Percentiles rank a stretch among this genome's conserved stretches.
These are phyloP conservation scores for Picathartes gymnocephalus DNA, from an alignment of 2,113 vertebrate genomes.

Conservation along the genomic window DNA sequence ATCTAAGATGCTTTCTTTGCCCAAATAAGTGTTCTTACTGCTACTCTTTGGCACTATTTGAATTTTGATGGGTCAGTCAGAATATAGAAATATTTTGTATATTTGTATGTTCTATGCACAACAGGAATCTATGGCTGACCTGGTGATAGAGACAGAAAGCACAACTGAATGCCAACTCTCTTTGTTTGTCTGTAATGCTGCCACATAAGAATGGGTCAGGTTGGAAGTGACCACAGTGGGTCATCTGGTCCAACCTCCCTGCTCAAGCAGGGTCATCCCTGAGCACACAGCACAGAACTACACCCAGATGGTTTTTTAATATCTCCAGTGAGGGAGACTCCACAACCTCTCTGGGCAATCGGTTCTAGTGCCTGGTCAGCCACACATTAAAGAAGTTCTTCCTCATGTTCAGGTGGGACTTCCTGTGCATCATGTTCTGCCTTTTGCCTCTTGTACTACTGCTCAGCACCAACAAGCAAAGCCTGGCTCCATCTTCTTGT, in stretches of 20 bases:
- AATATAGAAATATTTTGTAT: neutral
- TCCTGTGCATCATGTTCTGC: neutral
- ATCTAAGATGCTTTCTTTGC: neutral
- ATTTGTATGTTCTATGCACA: neutral
- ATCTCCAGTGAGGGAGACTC: neutral
- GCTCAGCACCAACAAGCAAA: neutral
- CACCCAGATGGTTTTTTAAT: neutral
- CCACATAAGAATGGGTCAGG: neutral
- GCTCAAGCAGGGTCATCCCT: neutral
- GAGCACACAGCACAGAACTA: neutral
- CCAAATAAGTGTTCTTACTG: neutral
- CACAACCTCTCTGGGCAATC: neutral
- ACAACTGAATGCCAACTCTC: neutral
- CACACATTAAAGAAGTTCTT: neutral
- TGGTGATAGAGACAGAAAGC: neutral
- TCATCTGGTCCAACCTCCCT: neutral
- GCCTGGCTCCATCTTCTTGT: neutral
- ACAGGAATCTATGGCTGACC: neutral
- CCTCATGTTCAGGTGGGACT: neutral
- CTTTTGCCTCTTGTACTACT: no score
- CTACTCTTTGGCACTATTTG: neutral
- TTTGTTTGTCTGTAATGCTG: neutral
- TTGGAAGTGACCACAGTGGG: neutral
- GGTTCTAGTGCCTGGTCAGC: neutral
- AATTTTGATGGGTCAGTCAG: neutral